Evolutionary conservation across 2,797 vertebrate species (phyloP).

Genomic region (Sitta carolinensis): DNA sequence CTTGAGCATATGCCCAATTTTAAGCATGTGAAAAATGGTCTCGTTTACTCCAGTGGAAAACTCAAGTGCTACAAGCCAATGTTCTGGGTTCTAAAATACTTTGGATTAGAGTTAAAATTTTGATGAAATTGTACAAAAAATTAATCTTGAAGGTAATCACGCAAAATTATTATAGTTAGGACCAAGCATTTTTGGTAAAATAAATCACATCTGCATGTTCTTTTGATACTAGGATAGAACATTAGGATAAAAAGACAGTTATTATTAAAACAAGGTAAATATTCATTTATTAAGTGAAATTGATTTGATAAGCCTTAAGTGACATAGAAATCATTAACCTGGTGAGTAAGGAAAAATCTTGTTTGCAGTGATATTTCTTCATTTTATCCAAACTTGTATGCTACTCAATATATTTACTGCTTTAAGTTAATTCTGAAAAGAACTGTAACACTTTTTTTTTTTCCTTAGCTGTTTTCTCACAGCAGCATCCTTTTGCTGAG

Average conservation of each 20-base stretch:
- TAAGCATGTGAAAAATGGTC: constrained; percentile 48
- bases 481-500: constrained; percentile 15
- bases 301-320: neutral
- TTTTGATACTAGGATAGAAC: neutral
- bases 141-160: rapidly evolving
- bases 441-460: neutral
- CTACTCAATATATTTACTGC: neutral
- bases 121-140: neutral
- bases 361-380: neutral
- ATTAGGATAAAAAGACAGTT: neutral
- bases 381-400: neutral
- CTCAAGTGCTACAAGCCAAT: neutral
- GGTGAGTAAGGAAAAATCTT: neutral
- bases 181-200: neutral
- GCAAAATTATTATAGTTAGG: neutral
- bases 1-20: constrained; percentile 55
- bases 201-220: neutral
- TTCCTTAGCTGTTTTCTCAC: neutral
- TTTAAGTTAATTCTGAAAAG: neutral
- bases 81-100: neutral
- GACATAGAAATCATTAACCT: neutral
- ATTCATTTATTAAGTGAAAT: neutral
- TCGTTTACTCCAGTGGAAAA: constrained; percentile 6
- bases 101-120: neutral
- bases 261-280: neutral